Evolutionary conservation across 2,888 invertebrate genomes (phyloP), one percentile per base, ranked within the genome.

Genomic region (Emmelina monodactyla): DNA sequence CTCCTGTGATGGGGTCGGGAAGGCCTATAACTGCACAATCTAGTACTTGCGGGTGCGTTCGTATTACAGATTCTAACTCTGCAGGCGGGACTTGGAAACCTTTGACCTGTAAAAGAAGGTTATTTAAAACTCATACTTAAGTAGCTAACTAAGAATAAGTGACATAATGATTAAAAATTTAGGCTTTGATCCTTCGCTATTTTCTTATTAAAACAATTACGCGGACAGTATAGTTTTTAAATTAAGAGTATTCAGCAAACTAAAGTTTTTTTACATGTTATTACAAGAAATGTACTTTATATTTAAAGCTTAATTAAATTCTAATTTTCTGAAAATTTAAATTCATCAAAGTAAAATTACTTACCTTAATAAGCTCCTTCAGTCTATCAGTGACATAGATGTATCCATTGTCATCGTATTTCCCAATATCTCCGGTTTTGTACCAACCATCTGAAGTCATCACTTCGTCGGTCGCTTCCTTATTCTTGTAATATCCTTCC

Each of bases 21-120:
- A 91, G 68, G 0, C 93, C 94, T 41, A 94, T 66, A 1, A 96
- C 94, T 0, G 91, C 95, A 0, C 89, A 92, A 54, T 96, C 95
- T 2, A 80, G 58, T 0, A 97, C 81, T 31, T 85, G 84, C 0
- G 91, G 89, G 63, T 92, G 89, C 1, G 83, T 80, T 35, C 90
- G 73, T 4, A 94, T 61, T 1, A 91, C 51, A 31, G 83, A 87
- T 66, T 95, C 95, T 19, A 95, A 59, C 62, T 95, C 95, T 0
- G 94, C 94, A 5, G 95, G 95, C 1, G 95, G 86, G 12, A 95
- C 94, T 86, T 93, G 85, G 63, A 82, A 85, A 1, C 82, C 86
- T 71, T 85, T 87, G 1, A 89, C 89, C 78, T 78, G 55, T 11
- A 45, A 49, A 37, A 36, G 15, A 16, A 31, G 4, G 34, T 14